Base-by-base conservation (phyloP, 2,113 vertebrate genomes). In the Anolis carolinensis region DNA sequence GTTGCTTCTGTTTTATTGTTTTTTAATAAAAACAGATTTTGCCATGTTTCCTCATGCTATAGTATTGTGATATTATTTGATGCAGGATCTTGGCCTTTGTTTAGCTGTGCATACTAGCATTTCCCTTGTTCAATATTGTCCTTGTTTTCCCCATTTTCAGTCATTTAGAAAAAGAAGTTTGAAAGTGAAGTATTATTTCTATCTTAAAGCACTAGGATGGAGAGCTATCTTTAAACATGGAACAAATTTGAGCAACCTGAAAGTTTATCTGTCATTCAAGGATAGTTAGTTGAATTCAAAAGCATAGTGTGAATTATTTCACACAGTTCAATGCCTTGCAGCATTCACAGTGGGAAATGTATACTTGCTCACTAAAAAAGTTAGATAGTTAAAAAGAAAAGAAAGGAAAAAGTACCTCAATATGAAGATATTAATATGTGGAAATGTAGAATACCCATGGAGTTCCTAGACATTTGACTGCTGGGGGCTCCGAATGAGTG, bases 371-470 rank as follows among this genome's bases (percentile, higher is more conserved):
- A 75, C 75, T 84, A 48, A 9, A 63, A 83, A 75, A 63, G 74
- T 8, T 83, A 83, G 7, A n/a, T 48, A 21, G n/a, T 72, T 32
- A 23, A n/a, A 10, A 83, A 63, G 23, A 7, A 74, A 14, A 55
- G 52, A 55, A 55, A 59, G 16, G 18, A 83, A 44, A n/a, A 4
- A 74, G 20, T 44, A 21, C 36, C 34, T n/a, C 44, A 73, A 27
- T 74, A 83, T n/a, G 72, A 25, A 20, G 34, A 71, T 82, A 80
- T 55, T 55, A 30, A 73, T 83, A 63, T 23, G 32, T 85, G 27
- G 83, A 71, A 81, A 32, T 21, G 18, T 16, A 63, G 7, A 44
- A 9, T 79, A 0, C 27, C 36, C 21, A 30, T 44, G 48, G 25
- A 71, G 21, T 36, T 59, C 68, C 52, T 59, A 32, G 32, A 30